Evolutionary conservation across 1,140 invertebrate genomes (phyloP).

Genomic region (Phymastichus coffea): DNA sequence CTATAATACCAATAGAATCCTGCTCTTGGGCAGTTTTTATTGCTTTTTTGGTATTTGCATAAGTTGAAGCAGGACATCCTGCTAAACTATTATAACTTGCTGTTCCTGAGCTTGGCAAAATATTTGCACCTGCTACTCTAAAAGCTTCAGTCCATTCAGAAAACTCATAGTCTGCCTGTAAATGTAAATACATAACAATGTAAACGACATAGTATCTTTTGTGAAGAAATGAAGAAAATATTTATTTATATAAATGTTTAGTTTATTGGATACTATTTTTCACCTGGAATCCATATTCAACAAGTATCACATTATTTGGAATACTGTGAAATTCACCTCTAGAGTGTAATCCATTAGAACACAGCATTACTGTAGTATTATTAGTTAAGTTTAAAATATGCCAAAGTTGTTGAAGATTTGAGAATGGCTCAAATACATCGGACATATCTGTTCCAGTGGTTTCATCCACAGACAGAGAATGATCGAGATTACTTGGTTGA

Average conservation of each 20-base stretch:
- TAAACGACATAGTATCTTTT: background rate
- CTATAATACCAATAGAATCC: conserved; percentile 61
- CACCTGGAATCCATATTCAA: conserved; percentile 70
- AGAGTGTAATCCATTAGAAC: conserved; percentile 59
- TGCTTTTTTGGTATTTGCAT: conserved; percentile 64
- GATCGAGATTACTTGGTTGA: conserved; percentile 49
- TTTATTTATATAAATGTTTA: background rate
- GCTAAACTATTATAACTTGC: conserved; percentile 69
- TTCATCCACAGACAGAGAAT: conserved; percentile 48
- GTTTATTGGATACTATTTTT: background rate
- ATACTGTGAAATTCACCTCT: conserved; percentile 52
- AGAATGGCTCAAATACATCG: conserved; percentile 51
- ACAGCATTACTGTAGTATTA: conserved; percentile 61
- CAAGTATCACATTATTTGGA: conserved; percentile 62
- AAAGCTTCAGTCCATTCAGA: conserved; percentile 60
- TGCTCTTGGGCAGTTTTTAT: conserved; percentile 59
- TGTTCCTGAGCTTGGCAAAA: conserved; percentile 66
- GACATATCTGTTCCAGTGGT: conserved; percentile 57
- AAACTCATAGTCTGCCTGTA: conserved; percentile 69
- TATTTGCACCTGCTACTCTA: conserved; percentile 59
- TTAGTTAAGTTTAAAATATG: conserved; percentile 59
- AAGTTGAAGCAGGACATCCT: conserved; percentile 67
- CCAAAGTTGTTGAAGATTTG: conserved; percentile 57
- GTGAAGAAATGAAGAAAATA: background rate
- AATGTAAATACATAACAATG: conserved; percentile 20